These are phyloP conservation scores for Didymodactylos carnosus DNA, from an alignment of 2,888 invertebrate species.

Conservation along the genomic window DNA sequence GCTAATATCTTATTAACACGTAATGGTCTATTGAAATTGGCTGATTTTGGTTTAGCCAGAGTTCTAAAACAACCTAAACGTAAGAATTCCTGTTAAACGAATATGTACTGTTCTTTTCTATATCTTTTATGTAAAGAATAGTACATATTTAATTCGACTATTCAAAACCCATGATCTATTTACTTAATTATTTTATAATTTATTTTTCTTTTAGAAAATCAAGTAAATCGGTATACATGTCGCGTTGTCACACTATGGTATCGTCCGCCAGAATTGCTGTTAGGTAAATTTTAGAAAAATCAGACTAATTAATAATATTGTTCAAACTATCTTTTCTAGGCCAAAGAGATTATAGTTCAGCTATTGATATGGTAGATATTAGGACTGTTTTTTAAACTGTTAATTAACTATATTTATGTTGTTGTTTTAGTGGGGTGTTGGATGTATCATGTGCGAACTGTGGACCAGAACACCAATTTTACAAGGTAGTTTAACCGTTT, in stretches of 20 bases:
- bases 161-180: too few relatives aligned
- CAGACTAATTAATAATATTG: neutral
- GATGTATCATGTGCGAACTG: constrained; percentile 99
- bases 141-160: too few relatives aligned
- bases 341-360: constrained; percentile 76
- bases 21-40: constrained; percentile 62
- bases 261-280: constrained; percentile 42
- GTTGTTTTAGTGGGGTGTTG: constrained; percentile 60
- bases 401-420: too few relatives aligned
- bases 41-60: constrained; percentile 88
- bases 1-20: constrained; percentile 92
- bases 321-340: too few relatives aligned
- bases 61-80: constrained; percentile 63
- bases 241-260: constrained; percentile 65
- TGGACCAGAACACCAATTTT: constrained; percentile 60
- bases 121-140: too few relatives aligned
- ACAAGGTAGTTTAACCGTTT: constrained; percentile 24
- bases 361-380: constrained; percentile 88
- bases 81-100: too few relatives aligned
- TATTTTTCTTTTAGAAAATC: neutral
- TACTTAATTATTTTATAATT: neutral
- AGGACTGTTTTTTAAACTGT: too few relatives aligned
- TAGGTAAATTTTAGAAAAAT: constrained; percentile 20
- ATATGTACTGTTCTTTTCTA: too few relatives aligned
- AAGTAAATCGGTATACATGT: neutral